These are phyloP conservation scores for Panurus biarmicus DNA, from an alignment of 2,113 vertebrate species.

Conservation along the genomic window DNA sequence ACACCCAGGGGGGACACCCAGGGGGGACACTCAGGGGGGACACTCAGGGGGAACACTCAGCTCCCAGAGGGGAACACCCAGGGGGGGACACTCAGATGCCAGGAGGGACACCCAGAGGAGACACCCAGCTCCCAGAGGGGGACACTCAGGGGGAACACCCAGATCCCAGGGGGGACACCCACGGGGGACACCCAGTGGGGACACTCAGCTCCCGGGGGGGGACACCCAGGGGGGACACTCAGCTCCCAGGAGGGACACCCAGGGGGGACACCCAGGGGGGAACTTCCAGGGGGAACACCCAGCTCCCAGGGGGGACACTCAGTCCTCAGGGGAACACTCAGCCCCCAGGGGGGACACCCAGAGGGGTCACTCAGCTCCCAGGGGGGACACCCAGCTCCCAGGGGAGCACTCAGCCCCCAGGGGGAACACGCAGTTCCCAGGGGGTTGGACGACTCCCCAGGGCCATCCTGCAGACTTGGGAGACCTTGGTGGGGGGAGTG, in stretches of 20 bases:
- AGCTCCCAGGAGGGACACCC: not conserved
- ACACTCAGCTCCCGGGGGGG: not conserved
- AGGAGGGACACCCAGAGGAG: not conserved
- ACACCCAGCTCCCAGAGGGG: not conserved
- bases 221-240: not conserved
- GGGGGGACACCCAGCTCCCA: not conserved
- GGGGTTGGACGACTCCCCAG: rapidly evolving
- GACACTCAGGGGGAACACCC: not conserved
- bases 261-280: not conserved
- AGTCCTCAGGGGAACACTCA: not conserved
- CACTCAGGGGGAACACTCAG: too few relatives aligned
- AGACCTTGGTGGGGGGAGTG: too few relatives aligned
- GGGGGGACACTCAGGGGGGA: too few relatives aligned
- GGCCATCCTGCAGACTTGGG: rapidly evolving
- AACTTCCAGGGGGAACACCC: not conserved
- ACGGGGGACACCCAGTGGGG: too few relatives aligned
- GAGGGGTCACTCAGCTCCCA: too few relatives aligned
- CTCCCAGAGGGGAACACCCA: not conserved
- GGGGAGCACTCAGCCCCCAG: not conserved
- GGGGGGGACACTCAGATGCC: too few relatives aligned
- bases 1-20: not conserved
- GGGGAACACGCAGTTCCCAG: not conserved
- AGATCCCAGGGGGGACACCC: not conserved
- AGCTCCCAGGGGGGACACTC: not conserved
- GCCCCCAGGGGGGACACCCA: not conserved